phyloP scores from a whole-genome alignment of 2,888 invertebrate genomes.

The Hypomecis punctinalis region DNA sequence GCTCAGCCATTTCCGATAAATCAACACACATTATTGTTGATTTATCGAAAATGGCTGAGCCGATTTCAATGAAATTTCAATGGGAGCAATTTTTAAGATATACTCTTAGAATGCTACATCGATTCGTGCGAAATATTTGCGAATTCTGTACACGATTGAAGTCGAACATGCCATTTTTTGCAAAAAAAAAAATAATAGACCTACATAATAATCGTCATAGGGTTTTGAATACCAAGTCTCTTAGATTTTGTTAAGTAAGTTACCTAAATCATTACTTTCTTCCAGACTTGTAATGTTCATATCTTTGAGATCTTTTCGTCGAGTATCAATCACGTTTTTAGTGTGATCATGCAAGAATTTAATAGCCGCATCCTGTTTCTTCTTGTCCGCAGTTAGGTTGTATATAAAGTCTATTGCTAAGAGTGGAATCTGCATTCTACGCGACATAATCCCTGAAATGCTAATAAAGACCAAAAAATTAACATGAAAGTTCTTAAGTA shows the following conservation, averaged over 20 bases:
- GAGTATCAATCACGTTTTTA: slow-evolving; percentile 71
- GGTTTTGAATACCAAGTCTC: not conserved
- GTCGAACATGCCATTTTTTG: no score
- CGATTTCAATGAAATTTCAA: no score
- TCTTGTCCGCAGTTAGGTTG: slow-evolving; percentile 84
- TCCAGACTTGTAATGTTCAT: slow-evolving; percentile 53
- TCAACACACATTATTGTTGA: no score
- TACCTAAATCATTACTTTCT: slow-evolving; percentile 61
- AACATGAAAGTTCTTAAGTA: slow-evolving; percentile 4
- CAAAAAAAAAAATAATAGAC: no score
- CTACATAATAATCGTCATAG: no score
- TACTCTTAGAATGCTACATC: no score
- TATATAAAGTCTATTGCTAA: slow-evolving; percentile 63
- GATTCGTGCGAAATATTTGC: no score
- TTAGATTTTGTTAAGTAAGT: slow-evolving; percentile 11
- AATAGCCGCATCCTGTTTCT: slow-evolving; percentile 78
- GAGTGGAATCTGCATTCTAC: slow-evolving; percentile 69
- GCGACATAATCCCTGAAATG: slow-evolving; percentile 54
- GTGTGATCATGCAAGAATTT: slow-evolving; percentile 75
- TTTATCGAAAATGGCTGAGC: no score
- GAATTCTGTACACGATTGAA: no score
- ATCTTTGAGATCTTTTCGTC: slow-evolving; percentile 64
- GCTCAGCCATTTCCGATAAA: no score
- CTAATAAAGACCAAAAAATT: slow-evolving; percentile 45
- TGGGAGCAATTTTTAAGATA: no score